Percentiles rank a stretch among this genome's conserved stretches.
Conservation (phyloP, 2,113 vertebrate genomes). For the Proteles cristata region DNA sequence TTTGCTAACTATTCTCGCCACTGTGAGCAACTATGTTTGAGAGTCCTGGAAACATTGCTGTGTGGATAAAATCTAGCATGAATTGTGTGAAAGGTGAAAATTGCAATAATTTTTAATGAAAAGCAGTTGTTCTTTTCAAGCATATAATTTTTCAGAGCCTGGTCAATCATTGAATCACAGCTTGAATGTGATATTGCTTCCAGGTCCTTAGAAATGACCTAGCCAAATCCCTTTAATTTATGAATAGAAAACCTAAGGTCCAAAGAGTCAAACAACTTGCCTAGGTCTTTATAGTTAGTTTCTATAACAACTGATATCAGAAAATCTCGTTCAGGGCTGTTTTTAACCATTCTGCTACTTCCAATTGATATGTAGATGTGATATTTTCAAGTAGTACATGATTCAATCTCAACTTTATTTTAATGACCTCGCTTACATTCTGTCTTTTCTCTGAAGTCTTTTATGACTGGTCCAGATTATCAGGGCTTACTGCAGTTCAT, state of each 20-base stretch:
- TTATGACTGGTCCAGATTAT: neutral
- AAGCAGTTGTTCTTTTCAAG: neutral
- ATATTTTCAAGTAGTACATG: constrained; percentile 34
- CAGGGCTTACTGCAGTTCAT: neutral
- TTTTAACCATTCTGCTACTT: neutral
- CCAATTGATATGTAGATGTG: neutral
- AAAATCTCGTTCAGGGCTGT: neutral
- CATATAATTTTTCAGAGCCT: neutral
- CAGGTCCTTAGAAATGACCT: neutral
- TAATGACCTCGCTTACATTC: neutral
- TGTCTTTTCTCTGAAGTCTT: neutral
- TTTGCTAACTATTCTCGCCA: neutral
- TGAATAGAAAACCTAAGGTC: neutral
- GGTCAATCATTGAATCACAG: neutral
- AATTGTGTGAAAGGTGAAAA: constrained; percentile 2
- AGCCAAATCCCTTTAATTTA: neutral
- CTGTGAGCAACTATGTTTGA: neutral
- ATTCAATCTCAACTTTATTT: neutral
- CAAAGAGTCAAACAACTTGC: neutral
- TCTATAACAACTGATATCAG: neutral
- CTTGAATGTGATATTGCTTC: neutral
- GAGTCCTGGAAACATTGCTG: neutral
- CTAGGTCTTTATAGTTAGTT: neutral
- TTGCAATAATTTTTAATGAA: constrained; percentile 26
- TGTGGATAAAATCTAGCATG: constrained; percentile 12